Evolutionary conservation across 2,113 vertebrate genomes (phyloP), one percentile per base, ranked within the genome.

Genomic region (Choloepus hoffmanni): DNA sequence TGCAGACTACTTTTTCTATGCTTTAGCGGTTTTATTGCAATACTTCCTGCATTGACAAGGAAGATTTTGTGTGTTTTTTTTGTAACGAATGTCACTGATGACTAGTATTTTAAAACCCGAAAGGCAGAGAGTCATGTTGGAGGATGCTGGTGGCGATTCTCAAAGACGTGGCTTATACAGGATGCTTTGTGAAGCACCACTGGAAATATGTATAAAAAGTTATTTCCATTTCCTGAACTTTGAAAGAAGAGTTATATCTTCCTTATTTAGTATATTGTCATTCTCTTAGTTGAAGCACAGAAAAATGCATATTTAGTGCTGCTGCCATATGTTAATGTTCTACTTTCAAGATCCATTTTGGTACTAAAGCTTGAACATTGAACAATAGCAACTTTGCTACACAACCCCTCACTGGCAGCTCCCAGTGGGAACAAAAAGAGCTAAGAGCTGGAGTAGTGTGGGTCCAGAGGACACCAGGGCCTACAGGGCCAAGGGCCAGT

Each of bases 91-190:
- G 43, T 28, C 63, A 88, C 50, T 58, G 65, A 84, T 95, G 96
- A 94, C 85, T 81, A 95, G 53, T 74, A 93, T 93, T 97, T 83
- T 96, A 91, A 85, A 94, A 78, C 43, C 70, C 62, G 40, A 86
- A 67, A 15, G 53, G 55, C n/a, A 81, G 1, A 86, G 12, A 92
- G 28, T 72, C 26, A 36, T 45, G 5, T 50, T 63, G 8, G 40
- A 91, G 24, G 60, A 85, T 58, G 23, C 78, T 60, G 82, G 85
- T 91, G 40, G 48, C 70, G 36, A 92, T 60, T 94, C 92, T 94
- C 14, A 87, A 67, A 28, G 11, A 89, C 55, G 1, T 48, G 5
- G 77, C 10, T 86, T 84, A 91, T 89, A 53, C 14, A 68, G 77
- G 48, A 76, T 13, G 18, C 33, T 16, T 85, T 86, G 12, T 60